phyloP scores from a whole-genome alignment of 2,888 invertebrate species.

The Epirrhoe alternata region DNA sequence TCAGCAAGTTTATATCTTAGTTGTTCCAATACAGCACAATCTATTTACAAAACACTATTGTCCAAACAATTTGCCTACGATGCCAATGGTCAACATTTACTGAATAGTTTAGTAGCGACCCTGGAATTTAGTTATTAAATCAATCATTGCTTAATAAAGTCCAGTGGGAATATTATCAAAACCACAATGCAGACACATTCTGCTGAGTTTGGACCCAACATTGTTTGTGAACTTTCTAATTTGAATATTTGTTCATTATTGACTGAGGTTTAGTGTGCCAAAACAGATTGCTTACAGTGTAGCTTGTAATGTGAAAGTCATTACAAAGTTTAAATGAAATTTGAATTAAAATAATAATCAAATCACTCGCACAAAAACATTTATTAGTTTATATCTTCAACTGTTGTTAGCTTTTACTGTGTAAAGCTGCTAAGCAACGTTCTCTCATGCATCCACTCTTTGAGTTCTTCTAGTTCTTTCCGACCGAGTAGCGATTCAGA shows the following conservation, averaged over 20 bases:
- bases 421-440: too few relatives aligned
- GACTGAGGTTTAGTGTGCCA: constrained; percentile 12
- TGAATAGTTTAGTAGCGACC: constrained; percentile 29
- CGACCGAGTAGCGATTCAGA: too few relatives aligned
- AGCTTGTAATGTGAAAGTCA: not conserved
- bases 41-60: constrained; percentile 11
- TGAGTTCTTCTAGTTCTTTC: too few relatives aligned
- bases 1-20: not conserved
- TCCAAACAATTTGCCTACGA: constrained; percentile 30
- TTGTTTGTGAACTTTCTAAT: constrained; percentile 33
- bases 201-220: constrained; percentile 27
- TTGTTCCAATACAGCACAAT: constrained; percentile 3
- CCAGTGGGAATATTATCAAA: constrained; percentile 29
- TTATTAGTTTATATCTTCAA: too few relatives aligned
- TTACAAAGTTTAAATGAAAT: not conserved
- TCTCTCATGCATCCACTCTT: too few relatives aligned
- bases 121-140: constrained; percentile 41
- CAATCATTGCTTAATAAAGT: constrained; percentile 39
- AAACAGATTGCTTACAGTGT: constrained; percentile 6
- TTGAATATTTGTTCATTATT: constrained; percentile 30
- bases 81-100: constrained; percentile 38
- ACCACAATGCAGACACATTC: constrained; percentile 37
- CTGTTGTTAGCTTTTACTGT: too few relatives aligned
- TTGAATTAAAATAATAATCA: not conserved
- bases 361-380: not conserved